phyloP scores from a whole-genome alignment of 1,140 invertebrate species.

The Watersipora subatra region DNA sequence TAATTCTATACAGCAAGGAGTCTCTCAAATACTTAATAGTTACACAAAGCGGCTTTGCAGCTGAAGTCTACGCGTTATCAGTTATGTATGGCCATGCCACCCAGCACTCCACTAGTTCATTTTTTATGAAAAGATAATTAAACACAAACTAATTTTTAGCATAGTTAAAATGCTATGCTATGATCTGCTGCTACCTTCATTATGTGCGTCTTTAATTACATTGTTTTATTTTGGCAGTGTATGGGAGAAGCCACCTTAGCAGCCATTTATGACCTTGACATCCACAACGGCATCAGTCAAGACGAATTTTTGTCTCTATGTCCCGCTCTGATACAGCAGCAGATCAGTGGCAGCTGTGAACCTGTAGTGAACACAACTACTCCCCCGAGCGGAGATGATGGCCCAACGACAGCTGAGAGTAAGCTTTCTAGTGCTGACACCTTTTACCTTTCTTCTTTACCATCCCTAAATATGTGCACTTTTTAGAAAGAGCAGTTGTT shows the following conservation, averaged over 20 bases:
- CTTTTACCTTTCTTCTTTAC: neutral
- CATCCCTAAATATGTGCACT: neutral
- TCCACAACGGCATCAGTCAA: neutral
- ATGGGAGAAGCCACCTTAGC: neutral
- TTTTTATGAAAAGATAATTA: too few species aligned
- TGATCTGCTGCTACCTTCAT: too few species aligned
- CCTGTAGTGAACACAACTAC: neutral
- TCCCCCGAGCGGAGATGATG: neutral
- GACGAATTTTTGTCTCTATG: slow-evolving; percentile 15
- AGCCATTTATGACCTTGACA: neutral
- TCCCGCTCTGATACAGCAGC: slow-evolving; percentile 21
- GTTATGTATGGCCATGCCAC: too few species aligned
- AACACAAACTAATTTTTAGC: too few species aligned
- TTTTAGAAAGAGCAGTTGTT: neutral
- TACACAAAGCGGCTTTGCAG: too few species aligned
- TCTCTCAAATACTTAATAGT: too few species aligned
- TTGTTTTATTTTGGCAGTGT: too few species aligned
- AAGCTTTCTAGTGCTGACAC: neutral
- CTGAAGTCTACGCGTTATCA: too few species aligned
- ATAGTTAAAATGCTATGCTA: too few species aligned
- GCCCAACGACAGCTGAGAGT: slow-evolving; percentile 2
- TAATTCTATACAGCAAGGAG: too few species aligned
- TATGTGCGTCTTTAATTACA: too few species aligned
- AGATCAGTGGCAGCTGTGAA: slow-evolving; percentile 15
- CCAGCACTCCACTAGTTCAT: too few species aligned